Conservation (phyloP, 2,113 vertebrate genomes). For the Microcebus murinus region DNA sequence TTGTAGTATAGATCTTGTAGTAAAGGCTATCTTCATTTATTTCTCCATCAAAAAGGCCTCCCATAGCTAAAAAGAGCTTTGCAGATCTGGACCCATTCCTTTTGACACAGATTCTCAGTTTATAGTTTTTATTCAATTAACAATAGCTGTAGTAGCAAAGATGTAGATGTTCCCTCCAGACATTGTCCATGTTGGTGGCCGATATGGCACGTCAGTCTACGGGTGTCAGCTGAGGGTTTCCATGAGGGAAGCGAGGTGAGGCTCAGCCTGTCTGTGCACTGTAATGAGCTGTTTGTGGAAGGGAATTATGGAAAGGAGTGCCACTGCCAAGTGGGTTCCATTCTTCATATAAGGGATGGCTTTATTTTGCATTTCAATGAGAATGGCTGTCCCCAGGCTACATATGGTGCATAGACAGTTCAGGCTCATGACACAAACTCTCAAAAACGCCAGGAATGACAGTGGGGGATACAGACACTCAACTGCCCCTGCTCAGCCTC, state of each 20-base stretch:
- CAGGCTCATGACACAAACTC: not conserved
- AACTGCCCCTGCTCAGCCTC: not conserved
- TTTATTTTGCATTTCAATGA: slow-evolving; percentile 48
- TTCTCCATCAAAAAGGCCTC: not conserved
- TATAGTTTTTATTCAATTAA: slow-evolving; percentile 28
- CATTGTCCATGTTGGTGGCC: not conserved
- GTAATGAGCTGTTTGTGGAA: fast-evolving
- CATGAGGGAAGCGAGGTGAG: fast-evolving
- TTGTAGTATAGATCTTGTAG: not conserved
- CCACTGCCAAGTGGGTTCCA: slow-evolving; percentile 8
- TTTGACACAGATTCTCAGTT: slow-evolving; percentile 63
- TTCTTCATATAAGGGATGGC: slow-evolving; percentile 5
- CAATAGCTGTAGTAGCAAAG: not conserved
- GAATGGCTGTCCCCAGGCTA: slow-evolving; percentile 36
- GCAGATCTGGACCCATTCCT: slow-evolving; percentile 39
- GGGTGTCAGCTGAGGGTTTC: not conserved
- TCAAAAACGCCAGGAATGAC: not conserved
- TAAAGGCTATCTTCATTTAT: not conserved
- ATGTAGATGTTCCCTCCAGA: not conserved
- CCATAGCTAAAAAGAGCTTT: not conserved
- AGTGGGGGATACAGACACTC: not conserved
- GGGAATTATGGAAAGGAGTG: not conserved
- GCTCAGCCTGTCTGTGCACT: not conserved
- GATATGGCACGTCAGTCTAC: not conserved
- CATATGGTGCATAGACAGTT: not conserved